phyloP scores from a whole-genome alignment of 2,888 invertebrate species.

The Coronaproctus castanopsis region DNA sequence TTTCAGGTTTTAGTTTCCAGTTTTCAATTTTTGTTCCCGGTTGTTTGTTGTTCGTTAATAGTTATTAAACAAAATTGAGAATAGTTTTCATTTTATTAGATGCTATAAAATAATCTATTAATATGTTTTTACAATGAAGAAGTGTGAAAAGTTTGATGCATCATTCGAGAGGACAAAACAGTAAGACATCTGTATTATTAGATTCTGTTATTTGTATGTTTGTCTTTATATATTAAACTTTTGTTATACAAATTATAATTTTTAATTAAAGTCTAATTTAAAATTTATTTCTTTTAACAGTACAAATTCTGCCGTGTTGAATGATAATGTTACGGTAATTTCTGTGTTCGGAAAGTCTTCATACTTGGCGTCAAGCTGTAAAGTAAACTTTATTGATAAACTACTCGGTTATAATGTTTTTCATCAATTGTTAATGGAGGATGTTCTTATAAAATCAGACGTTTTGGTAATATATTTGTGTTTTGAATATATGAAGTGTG shows the following conservation, averaged over 20 bases:
- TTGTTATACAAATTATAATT: too few relatives aligned
- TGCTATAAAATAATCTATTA: too few relatives aligned
- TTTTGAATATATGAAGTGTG: too few relatives aligned
- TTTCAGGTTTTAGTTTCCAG: too few relatives aligned
- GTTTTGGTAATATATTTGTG: conserved; percentile 23
- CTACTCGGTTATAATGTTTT: conserved; percentile 27
- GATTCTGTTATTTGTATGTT: too few relatives aligned
- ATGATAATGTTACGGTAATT: conserved; percentile 28
- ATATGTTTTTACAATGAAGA: neutral
- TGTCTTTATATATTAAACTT: too few relatives aligned
- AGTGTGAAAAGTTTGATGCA: neutral
- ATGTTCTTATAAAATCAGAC: conserved; percentile 25
- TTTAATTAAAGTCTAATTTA: too few relatives aligned
- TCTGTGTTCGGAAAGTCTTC: conserved; percentile 52
- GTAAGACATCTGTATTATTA: too few relatives aligned
- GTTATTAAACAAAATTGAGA: too few relatives aligned
- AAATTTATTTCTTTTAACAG: neutral
- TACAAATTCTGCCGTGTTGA: neutral
- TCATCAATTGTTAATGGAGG: conserved; percentile 22
- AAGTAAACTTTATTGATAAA: conserved; percentile 37
- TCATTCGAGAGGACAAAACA: neutral
- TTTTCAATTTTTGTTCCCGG: too few relatives aligned
- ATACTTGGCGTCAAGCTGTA: conserved; percentile 39
- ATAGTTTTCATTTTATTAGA: too few relatives aligned
- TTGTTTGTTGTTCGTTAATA: too few relatives aligned